A percentile compares a stretch with the other conserved stretches of the same genome.
phyloP scores from a whole-genome alignment of 2,113 vertebrate species.

The Austrofundulus limnaeus region DNA sequence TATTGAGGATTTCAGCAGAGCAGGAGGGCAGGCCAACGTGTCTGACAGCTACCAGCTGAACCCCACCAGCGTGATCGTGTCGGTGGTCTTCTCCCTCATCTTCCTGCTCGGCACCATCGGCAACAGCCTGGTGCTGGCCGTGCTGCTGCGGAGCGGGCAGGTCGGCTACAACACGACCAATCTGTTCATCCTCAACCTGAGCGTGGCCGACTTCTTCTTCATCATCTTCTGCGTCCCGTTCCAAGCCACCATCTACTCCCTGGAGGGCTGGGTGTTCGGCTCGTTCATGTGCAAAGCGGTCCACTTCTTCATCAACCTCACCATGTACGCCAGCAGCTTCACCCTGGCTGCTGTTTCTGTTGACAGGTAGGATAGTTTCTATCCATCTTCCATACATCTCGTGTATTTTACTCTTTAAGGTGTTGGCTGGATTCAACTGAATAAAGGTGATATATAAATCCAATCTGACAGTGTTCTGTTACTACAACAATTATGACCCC shows the following conservation, averaged over 20 bases:
- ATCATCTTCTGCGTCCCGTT: conserved; percentile 91
- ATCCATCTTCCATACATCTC: too few species aligned
- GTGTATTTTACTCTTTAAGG: too few species aligned
- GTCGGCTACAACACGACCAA: conserved; percentile 87
- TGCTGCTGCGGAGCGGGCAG: conserved; percentile 84
- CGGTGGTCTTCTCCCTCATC: conserved; percentile 88
- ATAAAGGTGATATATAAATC: too few species aligned
- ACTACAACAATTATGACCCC: too few species aligned
- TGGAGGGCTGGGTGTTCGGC: conserved; percentile 88
- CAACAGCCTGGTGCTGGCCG: conserved; percentile 86
- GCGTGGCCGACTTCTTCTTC: conserved; percentile 90
- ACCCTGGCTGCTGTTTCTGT: conserved; percentile 87
- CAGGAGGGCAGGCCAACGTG: conserved; percentile 73
- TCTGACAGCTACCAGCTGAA: conserved; percentile 83
- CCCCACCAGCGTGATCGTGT: conserved; percentile 84
- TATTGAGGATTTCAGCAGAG: conserved; percentile 78
- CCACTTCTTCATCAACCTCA: conserved; percentile 91
- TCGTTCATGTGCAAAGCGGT: conserved; percentile 90
- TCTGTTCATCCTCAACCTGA: conserved; percentile 90
- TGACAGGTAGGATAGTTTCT: conserved; percentile 78
- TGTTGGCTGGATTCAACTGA: too few species aligned
- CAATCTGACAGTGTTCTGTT: too few species aligned
- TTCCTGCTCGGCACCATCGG: conserved; percentile 87
- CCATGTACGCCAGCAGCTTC: conserved; percentile 92
- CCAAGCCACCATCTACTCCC: conserved; percentile 90